Evolutionary conservation across 1,140 invertebrate genomes (phyloP), one percentile per base, ranked within the genome.

Genomic region (Pseudomyrmex gracilis): DNA sequence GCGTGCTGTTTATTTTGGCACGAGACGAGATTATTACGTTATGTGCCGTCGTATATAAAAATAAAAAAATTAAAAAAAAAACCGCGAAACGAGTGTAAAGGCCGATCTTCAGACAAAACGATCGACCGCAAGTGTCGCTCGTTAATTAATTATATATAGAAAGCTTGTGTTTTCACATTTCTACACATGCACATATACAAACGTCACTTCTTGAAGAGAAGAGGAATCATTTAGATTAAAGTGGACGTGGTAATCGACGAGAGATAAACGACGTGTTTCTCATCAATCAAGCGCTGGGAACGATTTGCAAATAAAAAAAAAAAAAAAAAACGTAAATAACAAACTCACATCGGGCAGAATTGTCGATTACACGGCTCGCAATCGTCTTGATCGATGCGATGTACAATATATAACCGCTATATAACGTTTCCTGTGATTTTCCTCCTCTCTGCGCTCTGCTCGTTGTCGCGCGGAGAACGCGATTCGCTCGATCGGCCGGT

Each of bases 311-410:
- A 43, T 55, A 34, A 53, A 73, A 8, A 22, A 45, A 67, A 49
- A 45, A 63, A 24, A 45, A 78, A 34, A 5, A 34, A 34, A 34
- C 34, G 34, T 34, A 34, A 34, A 57, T 71, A 22, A 53, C 47
- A 80, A 47, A 34, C 20, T 61, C 43, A 22, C 20, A 43, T 70
- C 76, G 66, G 66, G 47, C 49, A 20, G 24, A 51, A 10, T 9
- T 47, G 20, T 20, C 76, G 66, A 80, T 80, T 80, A 61, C 76
- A 80, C 76, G 76, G 66, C 15, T 67, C 47, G 73, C 76, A 71
- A 70, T 80, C 76, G 71, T 70, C 60, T 71, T 58, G 66, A 80
- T 80, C 66, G 66, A 70, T 70, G 66, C 51, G 63, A 53, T 47
- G 76, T 51, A 34, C n/a, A n/a, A n/a, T n/a, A n/a, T n/a, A n/a